Evolutionary conservation across 2,797 vertebrate genomes (phyloP), one percentile per base, ranked within the genome.

Genomic region (Xiphophorus birchmanni): DNA sequence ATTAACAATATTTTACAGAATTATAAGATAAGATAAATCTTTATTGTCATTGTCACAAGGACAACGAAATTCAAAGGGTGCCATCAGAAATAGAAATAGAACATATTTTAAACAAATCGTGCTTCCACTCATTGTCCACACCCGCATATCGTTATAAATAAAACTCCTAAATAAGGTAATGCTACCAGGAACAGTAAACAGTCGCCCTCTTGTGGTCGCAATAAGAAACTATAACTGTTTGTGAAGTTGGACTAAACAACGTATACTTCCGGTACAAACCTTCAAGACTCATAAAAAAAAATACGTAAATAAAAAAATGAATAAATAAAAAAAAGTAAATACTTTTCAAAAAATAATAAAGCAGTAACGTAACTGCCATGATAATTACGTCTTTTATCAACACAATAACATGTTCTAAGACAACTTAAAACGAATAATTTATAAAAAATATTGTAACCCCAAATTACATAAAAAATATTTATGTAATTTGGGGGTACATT

Each of bases 261-360:
- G 12, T 15, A 7, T 0, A 18, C 13, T 79, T 81, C 74, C 63
- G 74, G 40, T 79, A 21, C 0, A 21, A 12, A n/a, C 3, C 0
- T 56, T 69, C 12, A 80, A 74, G 80, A 77, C 76, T 84, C 73
- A 77, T 52, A 9, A 56, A 67, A 21, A 21, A 32, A 21, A 2
- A 12, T 2, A 52, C 50, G 4, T 1, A 29, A 3, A 1, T 4
- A 74, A 29, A 29, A 11, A 0, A 52, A 37, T 1, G 12, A 2
- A 1, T 67, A 29, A 82, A 80, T 54, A 2, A 48, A 74, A 23
- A n/a, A 1, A 73, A 40, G 2, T 0, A 23, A 1, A 21, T 65
- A 18, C 5, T 15, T 35, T 35, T 3, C 1, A 15, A 65, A 65
- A 65, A 21, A 37, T 5, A 35, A 35, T 26, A 65, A 18, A 0